These are phyloP conservation scores for Dendrocopos noguchii DNA, from an alignment of 2,113 vertebrate genomes.

Conservation along the genomic window DNA sequence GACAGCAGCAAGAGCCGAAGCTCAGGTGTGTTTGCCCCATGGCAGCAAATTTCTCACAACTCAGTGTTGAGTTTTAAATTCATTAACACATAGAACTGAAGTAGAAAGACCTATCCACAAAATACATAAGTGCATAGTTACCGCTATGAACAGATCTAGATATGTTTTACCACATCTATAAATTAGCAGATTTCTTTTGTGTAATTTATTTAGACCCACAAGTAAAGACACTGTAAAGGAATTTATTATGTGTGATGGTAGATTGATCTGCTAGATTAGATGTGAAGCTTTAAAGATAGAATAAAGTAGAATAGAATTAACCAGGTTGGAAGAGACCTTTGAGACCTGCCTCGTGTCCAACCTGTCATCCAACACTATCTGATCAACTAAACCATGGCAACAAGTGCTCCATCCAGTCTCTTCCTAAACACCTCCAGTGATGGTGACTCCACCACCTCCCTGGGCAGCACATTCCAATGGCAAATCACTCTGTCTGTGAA, in stretches of 20 bases:
- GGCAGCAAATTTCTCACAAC: background rate
- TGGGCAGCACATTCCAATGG: too few relatives aligned
- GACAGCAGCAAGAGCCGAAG: background rate
- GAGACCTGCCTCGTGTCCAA: too few relatives aligned
- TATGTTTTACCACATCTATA: background rate
- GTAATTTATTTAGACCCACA: background rate
- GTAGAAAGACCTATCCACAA: constrained; percentile 8
- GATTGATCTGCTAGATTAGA: background rate
- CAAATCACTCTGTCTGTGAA: too few relatives aligned
- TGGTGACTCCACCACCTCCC: too few relatives aligned
- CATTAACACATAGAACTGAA: background rate
- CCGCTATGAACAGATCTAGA: background rate
- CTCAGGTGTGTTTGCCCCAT: background rate
- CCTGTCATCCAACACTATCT: too few relatives aligned
- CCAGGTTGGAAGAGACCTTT: too few relatives aligned
- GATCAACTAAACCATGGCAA: too few relatives aligned
- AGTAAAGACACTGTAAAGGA: background rate
- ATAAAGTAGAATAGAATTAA: too few relatives aligned
- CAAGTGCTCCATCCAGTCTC: too few relatives aligned
- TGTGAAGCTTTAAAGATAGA: background rate
- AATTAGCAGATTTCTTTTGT: background rate
- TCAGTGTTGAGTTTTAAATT: background rate
- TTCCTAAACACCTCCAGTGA: too few relatives aligned
- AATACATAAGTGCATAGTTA: constrained; percentile 31
- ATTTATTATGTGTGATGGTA: too few relatives aligned